Evolutionary conservation across 2,888 invertebrate genomes (phyloP).

Genomic region (Troides oblongomaculatus): DNA sequence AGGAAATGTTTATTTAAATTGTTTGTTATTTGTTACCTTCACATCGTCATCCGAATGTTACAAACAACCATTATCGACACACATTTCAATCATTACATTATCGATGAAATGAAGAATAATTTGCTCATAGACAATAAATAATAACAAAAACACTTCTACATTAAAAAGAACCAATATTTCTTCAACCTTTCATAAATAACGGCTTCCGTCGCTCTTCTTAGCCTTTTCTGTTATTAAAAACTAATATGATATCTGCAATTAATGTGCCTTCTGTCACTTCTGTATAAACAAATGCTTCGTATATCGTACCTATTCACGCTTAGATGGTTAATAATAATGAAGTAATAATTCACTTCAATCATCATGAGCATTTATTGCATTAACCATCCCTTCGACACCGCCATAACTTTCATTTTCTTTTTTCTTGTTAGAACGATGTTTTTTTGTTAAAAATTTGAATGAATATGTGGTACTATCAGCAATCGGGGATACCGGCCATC

Average conservation of each 20-base stretch:
- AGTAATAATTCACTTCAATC: conserved; percentile 33
- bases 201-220: conserved; percentile 59
- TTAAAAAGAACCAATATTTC: conserved; percentile 27
- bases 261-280: conserved; percentile 18
- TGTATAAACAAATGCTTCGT: conserved; percentile 21
- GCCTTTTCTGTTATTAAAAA: conserved; percentile 12
- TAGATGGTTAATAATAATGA: conserved; percentile 26
- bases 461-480: conserved; percentile 73
- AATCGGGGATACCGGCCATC: conserved; percentile 81
- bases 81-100: conserved; percentile 11
- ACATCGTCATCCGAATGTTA: conserved; percentile 26
- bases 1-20: conserved; percentile 3
- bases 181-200: conserved; percentile 56
- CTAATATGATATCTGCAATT: conserved; percentile 13
- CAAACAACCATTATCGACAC: conserved; percentile 18
- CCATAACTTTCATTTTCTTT: conserved; percentile 57
- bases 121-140: not conserved
- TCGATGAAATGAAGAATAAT: not conserved
- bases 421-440: conserved; percentile 53
- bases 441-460: conserved; percentile 65
- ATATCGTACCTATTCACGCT: conserved; percentile 23
- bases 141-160: not conserved
- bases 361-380: conserved; percentile 44
- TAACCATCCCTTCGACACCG: conserved; percentile 55
- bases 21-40: conserved; percentile 22